Base-by-base conservation (phyloP, 2,888 invertebrate species). In the Phengaris alcon region DNA sequence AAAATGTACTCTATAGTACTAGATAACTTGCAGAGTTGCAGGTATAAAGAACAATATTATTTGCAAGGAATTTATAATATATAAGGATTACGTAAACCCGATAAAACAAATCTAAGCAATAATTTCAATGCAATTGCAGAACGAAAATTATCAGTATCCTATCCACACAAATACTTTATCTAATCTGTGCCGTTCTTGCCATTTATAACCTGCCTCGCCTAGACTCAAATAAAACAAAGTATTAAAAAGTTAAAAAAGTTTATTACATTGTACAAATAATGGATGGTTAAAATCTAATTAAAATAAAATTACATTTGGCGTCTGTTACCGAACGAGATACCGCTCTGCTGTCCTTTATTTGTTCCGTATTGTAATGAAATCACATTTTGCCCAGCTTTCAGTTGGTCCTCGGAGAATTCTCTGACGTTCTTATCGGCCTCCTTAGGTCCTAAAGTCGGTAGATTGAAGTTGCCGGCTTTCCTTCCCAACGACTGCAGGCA, bases 281-380 rank as follows among this genome's bases (percentile, higher is more conserved):
- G 81, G 82, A 82, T 83, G 81, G 82, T 78, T 80, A 77, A 78
- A 76, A 78, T 79, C 4, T 77, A 77, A 75, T 76, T 80, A 77
- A 79, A 76, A 94, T 96, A 77, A 79, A 76, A 94, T 96, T 96
- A 98, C 96, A 98, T 98, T 92, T 99, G 99, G 87, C 99, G 96
- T 83, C 97, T 97, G 92, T 97, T 98, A 82, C 99, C 99, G 88
- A 99, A 98, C 84, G 97, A 98, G 88, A 99, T 97, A 77, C 99
- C 99, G 77, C 97, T 96, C 91, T 99, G 99, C 85, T 95, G 98
- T 73, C 99, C 99, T 91, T 99, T 99, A 95, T 99, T 99, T 85
- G 97, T 97, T 76, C 99, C 99, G 90, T 98, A 98, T 89, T 99
- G 99, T 78, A 99, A 95, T 70, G 97, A 97, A 86, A 99, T 99